These are phyloP conservation scores for Crossaster papposus DNA, from an alignment of 53 echinoderm and acorn worm genomes.

Conservation along the genomic window DNA sequence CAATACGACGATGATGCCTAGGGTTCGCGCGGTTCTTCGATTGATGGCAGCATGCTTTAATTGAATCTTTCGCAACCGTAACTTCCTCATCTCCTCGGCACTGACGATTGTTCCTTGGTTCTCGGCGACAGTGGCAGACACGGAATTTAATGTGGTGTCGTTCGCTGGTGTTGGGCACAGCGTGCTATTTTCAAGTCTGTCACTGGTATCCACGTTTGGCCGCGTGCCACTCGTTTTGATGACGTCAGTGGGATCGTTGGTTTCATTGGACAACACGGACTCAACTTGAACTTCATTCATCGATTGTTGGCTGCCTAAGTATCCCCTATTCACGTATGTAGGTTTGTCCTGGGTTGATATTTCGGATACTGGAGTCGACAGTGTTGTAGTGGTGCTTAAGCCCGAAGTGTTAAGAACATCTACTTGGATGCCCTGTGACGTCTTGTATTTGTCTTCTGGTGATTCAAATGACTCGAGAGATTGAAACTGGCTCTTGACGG, in stretches of 20 bases:
- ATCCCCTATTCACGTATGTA: constrained; percentile 26
- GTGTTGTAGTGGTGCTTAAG: background rate
- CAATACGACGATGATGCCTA: constrained; percentile 73
- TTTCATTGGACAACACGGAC: background rate
- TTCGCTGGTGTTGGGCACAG: background rate
- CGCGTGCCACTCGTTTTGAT: background rate
- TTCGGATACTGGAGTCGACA: background rate
- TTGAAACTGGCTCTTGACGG: constrained; percentile 46
- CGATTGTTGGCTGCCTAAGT: background rate
- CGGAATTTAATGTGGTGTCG: background rate
- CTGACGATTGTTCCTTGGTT: background rate
- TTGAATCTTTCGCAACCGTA: constrained; percentile 11
- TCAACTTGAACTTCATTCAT: background rate
- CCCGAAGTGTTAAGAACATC: background rate
- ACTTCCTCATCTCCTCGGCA: constrained; percentile 35
- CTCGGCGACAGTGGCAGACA: background rate
- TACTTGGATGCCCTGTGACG: background rate
- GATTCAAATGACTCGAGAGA: constrained; percentile 12
- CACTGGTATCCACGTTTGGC: background rate
- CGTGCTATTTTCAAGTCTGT: background rate
- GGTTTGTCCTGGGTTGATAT: background rate
- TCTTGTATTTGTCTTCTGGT: background rate
- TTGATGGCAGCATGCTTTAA: constrained; percentile 49
- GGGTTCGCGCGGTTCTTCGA: constrained; percentile 67
- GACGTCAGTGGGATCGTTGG: background rate